These are phyloP conservation scores for Diglossa cyanea DNA, from an alignment of 2,797 vertebrate genomes.

Conservation along the genomic window DNA sequence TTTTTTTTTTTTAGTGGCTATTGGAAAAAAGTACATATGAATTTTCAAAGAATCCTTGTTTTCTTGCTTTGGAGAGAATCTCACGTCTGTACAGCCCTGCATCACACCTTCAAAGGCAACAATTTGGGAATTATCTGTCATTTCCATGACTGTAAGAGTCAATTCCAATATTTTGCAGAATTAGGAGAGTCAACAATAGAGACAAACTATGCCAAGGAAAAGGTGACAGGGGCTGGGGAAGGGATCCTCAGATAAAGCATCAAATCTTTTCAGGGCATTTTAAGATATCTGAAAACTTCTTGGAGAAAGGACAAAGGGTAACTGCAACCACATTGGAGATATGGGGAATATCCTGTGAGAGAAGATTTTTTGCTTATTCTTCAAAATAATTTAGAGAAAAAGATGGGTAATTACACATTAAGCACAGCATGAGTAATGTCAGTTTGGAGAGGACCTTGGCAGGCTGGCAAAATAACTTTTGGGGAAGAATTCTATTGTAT, in stretches of 20 bases:
- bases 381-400: neutral
- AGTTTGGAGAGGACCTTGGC: neutral
- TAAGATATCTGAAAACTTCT: neutral
- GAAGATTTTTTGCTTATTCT: neutral
- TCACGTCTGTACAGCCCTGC: neutral
- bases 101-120: neutral
- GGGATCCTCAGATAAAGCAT: neutral
- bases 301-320: neutral
- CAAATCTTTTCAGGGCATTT: neutral
- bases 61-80: neutral
- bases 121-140: neutral
- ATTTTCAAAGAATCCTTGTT: neutral
- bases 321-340: neutral
- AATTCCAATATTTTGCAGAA: neutral
- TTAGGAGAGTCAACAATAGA: neutral
- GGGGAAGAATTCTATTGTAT: neutral
- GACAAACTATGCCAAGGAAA: neutral
- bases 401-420: neutral
- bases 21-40: neutral
- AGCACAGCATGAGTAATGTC: neutral
- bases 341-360: neutral
- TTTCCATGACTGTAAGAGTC: neutral
- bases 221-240: neutral
- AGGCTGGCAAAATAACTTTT: neutral
- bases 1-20: neutral